These are phyloP conservation scores for Aphis gossypii DNA, from an alignment of 1,140 invertebrate genomes.

Conservation along the genomic window DNA sequence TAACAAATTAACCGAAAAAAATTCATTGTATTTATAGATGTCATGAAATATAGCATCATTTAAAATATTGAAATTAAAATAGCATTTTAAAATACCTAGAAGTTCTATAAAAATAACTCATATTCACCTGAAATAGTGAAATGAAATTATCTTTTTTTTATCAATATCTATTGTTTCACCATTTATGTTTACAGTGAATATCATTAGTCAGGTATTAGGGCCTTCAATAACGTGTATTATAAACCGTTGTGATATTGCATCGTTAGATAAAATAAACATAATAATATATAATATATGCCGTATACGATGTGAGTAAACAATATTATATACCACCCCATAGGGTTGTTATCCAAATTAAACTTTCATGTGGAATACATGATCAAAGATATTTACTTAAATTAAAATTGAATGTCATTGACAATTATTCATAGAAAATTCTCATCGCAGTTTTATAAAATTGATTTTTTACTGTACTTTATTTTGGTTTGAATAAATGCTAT, in stretches of 20 bases:
- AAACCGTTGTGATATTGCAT: not conserved
- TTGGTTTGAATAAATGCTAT: not conserved
- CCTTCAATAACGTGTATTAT: not conserved
- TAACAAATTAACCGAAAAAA: too few relatives aligned
- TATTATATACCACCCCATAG: not conserved
- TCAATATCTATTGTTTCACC: not conserved
- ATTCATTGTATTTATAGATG: too few relatives aligned
- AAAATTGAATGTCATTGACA: not conserved
- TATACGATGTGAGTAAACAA: not conserved
- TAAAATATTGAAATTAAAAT: too few relatives aligned
- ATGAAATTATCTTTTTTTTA: not conserved
- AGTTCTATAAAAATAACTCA: not conserved
- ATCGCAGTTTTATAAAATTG: not conserved
- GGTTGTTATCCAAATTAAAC: not conserved
- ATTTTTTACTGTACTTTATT: not conserved
- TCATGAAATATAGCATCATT: too few relatives aligned
- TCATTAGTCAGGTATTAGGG: not conserved
- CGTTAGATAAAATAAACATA: not conserved
- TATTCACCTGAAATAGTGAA: not conserved
- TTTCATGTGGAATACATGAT: not conserved
- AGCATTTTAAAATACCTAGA: too few relatives aligned
- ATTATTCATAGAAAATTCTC: not conserved
- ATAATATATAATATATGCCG: not conserved
- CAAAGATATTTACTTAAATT: not conserved
- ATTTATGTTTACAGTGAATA: not conserved